Evolutionary conservation across 2,888 invertebrate species (phyloP), one percentile per base, ranked within the genome.

Genomic region (Mimachlamys varia): DNA sequence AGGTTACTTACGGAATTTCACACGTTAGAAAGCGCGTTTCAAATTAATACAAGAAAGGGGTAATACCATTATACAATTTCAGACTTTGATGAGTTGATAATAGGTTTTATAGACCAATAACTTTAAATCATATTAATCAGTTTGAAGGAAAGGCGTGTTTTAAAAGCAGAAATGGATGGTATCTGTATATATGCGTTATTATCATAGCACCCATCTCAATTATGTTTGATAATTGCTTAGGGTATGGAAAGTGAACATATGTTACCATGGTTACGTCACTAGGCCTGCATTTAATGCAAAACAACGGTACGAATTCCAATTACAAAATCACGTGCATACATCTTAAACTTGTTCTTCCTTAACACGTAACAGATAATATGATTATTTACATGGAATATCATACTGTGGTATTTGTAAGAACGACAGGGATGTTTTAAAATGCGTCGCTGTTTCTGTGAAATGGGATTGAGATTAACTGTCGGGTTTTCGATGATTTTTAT

Each of bases 61-160:
- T 19, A 58, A 22, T 10, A 22, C 58, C 22, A 19, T 58, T 58
- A 22, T n/a, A 58, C 22, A 58, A 58, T 58, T n/a, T n/a, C 19
- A 58, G 58, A 19, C 58, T 19, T 58, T 58, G 58, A 58, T 58
- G 58, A 58, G 58, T 58, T 58, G 7, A 58, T 58, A 58, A 58
- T 58, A 58, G 58, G 22, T 58, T 58, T 58, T 58, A 58, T 58
- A 58, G 58, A 58, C 58, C 58, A 58, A 58, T 58, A 58, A 58
- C 58, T 19, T 58, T 58, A 58, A 22, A 58, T 58, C 19, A 58
- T 22, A 58, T 22, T 58, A 58, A 58, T n/a, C 58, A n/a, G 58
- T 58, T 58, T 58, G 58, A 58, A 22, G 58, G 58, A 58, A n/a
- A 19, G 58, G 58, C 58, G 58, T 58, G 58, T 58, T 58, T 58